Base-by-base conservation (phyloP, 35 echinoderm and acorn worm genomes). In the Heliocidaris erythrogramma region DNA sequence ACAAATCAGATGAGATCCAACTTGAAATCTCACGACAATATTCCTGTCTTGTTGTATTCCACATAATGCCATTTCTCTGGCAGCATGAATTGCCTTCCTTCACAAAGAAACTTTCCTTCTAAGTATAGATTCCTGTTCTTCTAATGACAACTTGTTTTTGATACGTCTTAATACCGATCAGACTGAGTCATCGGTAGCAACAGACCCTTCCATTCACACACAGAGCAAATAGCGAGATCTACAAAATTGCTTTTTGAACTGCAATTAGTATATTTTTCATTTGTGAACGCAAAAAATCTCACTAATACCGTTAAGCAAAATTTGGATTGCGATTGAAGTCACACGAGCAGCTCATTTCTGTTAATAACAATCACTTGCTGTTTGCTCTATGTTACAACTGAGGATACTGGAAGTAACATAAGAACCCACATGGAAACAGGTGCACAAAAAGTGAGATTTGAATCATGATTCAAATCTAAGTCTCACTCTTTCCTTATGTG, bases 141-240 rank as follows among this genome's bases (percentile, higher is more conserved):
- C 86, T 88, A 86, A 12, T 88, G 30, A 88, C 13, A 48, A 17
- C 14, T 48, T 47, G 85, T 13, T 35, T 2, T 89, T 9, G 31
- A 48, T 11, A 89, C 21, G 5, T 48, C 47, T 89, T 89, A 47
- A 24, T 16, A 89, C 87, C 87, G 16, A 89, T 30, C 32, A 89
- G 87, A 89, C 87, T 14, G 2, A 8, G 87, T 89, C 87, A 89
- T 89, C 47, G 87, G 87, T 89, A 89, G 87, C 87, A 89, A 89
- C 11, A 32, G 12, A 30, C 30, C 35, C 35, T 42, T 1, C 3
- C 24, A 17, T 48, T 42, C 4, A 89, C 87, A 32, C 32, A 86
- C 85, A 86, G 31, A 47, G 31, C 32, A 89, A 24, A n/a, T 89
- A 17, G 31, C 5, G 31, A 89, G 29, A 89, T 18, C 47, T 13